Percentiles rank a stretch among this genome's conserved stretches.
phyloP scores from a whole-genome alignment of 23 tunicate genomes.

The Botrylloides violaceus region DNA sequence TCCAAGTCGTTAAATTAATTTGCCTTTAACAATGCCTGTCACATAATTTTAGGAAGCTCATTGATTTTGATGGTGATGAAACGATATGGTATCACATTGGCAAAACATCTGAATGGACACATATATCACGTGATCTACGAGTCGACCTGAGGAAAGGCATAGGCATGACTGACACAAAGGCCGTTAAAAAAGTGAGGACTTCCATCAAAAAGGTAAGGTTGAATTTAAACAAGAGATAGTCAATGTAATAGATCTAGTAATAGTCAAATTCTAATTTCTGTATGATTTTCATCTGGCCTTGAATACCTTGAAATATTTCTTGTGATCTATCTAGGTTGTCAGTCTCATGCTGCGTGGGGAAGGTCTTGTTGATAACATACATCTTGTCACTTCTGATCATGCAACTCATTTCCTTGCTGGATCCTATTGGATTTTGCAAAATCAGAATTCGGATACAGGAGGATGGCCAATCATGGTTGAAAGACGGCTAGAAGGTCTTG shows the following conservation, averaged over 20 bases:
- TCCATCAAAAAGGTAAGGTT: slow-evolving; percentile 58
- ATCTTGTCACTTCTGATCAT: slow-evolving; percentile 57
- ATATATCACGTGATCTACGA: slow-evolving; percentile 53
- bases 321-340: slow-evolving; percentile 37
- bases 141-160: slow-evolving; percentile 56
- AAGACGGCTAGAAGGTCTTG: slow-evolving; percentile 36
- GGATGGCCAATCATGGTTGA: slow-evolving; percentile 73
- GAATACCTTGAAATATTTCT: not conserved
- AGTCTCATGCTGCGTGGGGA: slow-evolving; percentile 50
- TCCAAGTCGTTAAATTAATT: no score
- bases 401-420: slow-evolving; percentile 63
- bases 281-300: no score
- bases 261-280: no score
- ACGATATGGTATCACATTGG: slow-evolving; percentile 63
- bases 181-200: slow-evolving; percentile 31
- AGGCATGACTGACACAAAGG: slow-evolving; percentile 19
- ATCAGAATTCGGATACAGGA: slow-evolving; percentile 56
- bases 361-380: slow-evolving; percentile 64
- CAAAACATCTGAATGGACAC: slow-evolving; percentile 38
- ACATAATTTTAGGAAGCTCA: slow-evolving; percentile 33
- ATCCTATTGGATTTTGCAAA: slow-evolving; percentile 48
- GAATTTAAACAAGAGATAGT: not conserved
- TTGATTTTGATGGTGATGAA: slow-evolving; percentile 44
- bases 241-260: no score
- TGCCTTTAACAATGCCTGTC: not conserved